phyloP scores from a whole-genome alignment of 2,113 vertebrate species.

The Grallaria varia region DNA sequence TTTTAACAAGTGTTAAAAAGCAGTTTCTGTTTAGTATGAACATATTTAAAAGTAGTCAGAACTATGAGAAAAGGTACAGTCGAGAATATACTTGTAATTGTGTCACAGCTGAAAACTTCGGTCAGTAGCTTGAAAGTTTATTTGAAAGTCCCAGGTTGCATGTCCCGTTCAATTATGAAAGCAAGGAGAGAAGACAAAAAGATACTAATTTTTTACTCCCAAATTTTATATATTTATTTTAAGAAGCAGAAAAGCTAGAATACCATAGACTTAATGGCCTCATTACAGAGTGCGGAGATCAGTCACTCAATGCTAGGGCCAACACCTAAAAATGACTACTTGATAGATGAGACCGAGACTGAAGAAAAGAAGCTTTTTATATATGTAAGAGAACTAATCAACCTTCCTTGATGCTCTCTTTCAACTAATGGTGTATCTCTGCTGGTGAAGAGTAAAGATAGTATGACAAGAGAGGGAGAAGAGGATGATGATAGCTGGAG shows the following conservation, averaged over 20 bases:
- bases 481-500: background rate
- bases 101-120: background rate
- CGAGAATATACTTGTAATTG: background rate
- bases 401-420: background rate
- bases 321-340: background rate
- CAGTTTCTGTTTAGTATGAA: background rate
- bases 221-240: background rate
- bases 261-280: background rate
- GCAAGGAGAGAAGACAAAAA: background rate
- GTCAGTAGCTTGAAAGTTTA: background rate
- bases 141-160: background rate
- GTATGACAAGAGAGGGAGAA: background rate
- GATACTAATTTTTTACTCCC: background rate
- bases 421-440: background rate
- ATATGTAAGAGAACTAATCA: background rate
- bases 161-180: background rate
- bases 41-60: background rate
- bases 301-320: background rate
- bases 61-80: background rate
- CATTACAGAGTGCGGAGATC: background rate
- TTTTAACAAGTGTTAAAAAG: background rate
- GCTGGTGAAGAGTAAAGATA: background rate
- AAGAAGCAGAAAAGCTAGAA: background rate
- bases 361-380: background rate
- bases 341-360: background rate